phyloP scores from a whole-genome alignment of 2,888 invertebrate species.

The Nipponacmea schrenckii region DNA sequence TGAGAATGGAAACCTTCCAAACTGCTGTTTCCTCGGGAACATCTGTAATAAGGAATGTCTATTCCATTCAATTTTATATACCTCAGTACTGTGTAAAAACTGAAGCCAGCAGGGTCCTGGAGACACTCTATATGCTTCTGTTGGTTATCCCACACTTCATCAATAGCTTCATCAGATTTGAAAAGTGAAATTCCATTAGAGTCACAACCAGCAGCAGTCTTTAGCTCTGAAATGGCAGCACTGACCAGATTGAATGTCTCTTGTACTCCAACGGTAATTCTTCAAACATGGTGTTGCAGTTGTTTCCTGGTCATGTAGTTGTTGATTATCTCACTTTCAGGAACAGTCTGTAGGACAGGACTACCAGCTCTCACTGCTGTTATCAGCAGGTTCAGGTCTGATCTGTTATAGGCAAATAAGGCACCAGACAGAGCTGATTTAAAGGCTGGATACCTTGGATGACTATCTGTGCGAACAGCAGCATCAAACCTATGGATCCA shows the following conservation, averaged over 20 bases:
- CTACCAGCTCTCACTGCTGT: background rate
- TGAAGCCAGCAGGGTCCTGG: slow-evolving; percentile 6
- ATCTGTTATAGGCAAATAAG: background rate
- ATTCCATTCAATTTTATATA: background rate
- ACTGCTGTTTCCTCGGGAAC: background rate
- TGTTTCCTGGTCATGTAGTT: background rate
- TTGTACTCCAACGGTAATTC: slow-evolving; percentile 5
- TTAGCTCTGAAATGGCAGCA: background rate
- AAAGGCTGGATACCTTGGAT: background rate
- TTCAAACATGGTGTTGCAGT: background rate
- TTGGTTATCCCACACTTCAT: background rate
- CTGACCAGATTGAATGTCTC: background rate
- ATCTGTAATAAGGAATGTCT: background rate
- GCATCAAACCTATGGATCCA: slow-evolving; percentile 2
- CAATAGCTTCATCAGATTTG: background rate
- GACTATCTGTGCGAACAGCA: background rate
- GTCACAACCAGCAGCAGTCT: background rate
- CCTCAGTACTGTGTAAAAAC: slow-evolving; percentile 1
- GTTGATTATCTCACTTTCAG: background rate
- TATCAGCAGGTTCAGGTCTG: background rate
- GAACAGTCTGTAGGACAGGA: background rate
- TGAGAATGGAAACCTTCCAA: slow-evolving; percentile 15
- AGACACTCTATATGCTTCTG: slow-evolving; percentile 11
- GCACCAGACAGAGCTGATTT: background rate
- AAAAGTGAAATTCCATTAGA: background rate